Percentiles rank a stretch among this genome's conserved stretches.
These are phyloP conservation scores for Hirudo medicinalis DNA, from an alignment of 1,140 invertebrate species.

Conservation along the genomic window DNA sequence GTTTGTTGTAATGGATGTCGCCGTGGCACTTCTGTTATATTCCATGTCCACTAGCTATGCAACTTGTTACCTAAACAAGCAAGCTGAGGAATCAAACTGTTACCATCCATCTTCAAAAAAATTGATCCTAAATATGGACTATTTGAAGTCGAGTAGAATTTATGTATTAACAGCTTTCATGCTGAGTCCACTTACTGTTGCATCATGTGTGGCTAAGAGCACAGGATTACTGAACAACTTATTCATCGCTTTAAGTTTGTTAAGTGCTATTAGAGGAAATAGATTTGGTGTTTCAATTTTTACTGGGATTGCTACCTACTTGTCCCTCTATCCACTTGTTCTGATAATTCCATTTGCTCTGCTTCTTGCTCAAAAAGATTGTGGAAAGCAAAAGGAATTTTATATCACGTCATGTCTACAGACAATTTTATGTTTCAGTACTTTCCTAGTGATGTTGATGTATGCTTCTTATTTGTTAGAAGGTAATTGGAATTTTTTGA, in stretches of 20 bases:
- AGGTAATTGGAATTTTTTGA: constrained; percentile 58
- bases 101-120: constrained; percentile 30
- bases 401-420: constrained; percentile 10
- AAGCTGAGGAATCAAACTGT: constrained; percentile 27
- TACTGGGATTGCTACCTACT: constrained; percentile 62
- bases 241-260: constrained; percentile 40
- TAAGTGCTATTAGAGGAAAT: constrained; percentile 56
- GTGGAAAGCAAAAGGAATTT: background rate
- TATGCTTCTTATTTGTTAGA: constrained; percentile 39
- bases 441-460: constrained; percentile 30
- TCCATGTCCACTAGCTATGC: constrained; percentile 15
- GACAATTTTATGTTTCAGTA: constrained; percentile 4
- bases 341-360: constrained; percentile 64
- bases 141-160: constrained; percentile 26
- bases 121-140: constrained; percentile 28
- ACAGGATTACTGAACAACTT: constrained; percentile 76
- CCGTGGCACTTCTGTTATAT: constrained; percentile 12
- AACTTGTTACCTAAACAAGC: constrained; percentile 28
- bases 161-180: constrained; percentile 42
- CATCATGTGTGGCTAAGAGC: constrained; percentile 77
- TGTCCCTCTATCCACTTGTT: constrained; percentile 71
- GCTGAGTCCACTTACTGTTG: constrained; percentile 78
- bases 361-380: constrained; percentile 38
- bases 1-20: constrained; percentile 28
- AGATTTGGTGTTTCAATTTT: constrained; percentile 48